These are phyloP conservation scores for Dicyrtoma fusca DNA, from an alignment of 2,888 invertebrate species.

Conservation along the genomic window DNA sequence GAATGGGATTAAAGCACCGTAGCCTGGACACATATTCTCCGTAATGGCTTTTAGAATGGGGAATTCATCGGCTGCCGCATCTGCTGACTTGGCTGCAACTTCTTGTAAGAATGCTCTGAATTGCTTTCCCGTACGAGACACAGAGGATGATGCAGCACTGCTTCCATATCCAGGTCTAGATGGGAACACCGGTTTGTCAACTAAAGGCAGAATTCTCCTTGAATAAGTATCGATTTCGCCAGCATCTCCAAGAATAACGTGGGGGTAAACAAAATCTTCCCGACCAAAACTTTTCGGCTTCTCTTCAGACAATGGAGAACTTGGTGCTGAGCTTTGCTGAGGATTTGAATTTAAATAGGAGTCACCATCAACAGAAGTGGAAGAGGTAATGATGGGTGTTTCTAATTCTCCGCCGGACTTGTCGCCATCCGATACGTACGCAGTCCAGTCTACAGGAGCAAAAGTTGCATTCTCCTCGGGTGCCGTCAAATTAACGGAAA, in stretches of 20 bases:
- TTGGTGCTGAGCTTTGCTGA: neutral
- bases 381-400: neutral
- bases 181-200: constrained; percentile 47
- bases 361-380: constrained; percentile 22
- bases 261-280: constrained; percentile 35
- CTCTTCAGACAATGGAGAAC: neutral
- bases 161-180: constrained; percentile 33
- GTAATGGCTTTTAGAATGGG: constrained; percentile 56
- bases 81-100: constrained; percentile 48
- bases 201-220: constrained; percentile 45
- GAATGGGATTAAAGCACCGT: constrained; percentile 55
- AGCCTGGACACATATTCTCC: constrained; percentile 58
- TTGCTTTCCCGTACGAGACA: constrained; percentile 45
- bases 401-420: constrained; percentile 12
- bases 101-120: constrained; percentile 49
- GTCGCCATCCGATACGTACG: constrained; percentile 41
- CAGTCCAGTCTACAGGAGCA: constrained; percentile 52
- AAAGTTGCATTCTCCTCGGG: constrained; percentile 55
- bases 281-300: neutral
- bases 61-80: constrained; percentile 49
- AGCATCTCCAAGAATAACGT: constrained; percentile 24
- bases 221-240: constrained; percentile 40
- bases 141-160: constrained; percentile 21
- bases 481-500: constrained; percentile 41
- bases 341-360: constrained; percentile 18